These are phyloP conservation scores for Lasius fuliginosus DNA, from an alignment of 2,888 invertebrate genomes.

Conservation along the genomic window DNA sequence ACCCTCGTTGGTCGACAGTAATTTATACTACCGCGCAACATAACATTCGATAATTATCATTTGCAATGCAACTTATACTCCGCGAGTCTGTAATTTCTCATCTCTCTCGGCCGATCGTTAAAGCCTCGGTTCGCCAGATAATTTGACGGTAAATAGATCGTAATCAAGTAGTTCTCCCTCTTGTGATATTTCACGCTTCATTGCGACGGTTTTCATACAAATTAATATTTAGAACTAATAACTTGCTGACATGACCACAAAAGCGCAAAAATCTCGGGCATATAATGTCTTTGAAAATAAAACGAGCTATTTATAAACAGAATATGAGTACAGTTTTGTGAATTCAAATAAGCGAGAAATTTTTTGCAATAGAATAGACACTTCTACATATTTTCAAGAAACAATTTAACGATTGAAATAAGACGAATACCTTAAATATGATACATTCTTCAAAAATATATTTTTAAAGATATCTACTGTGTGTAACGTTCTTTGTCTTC, in stretches of 20 bases:
- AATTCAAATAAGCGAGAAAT: background rate
- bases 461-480: background rate
- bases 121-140: conserved; percentile 12
- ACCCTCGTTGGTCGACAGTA: conserved; percentile 37
- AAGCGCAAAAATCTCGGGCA: background rate
- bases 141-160: conserved; percentile 13
- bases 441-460: background rate
- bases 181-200: background rate
- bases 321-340: background rate
- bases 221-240: background rate
- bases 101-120: conserved; percentile 9
- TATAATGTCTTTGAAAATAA: background rate
- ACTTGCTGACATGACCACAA: background rate
- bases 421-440: background rate
- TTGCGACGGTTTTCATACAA: background rate
- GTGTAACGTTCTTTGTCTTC: background rate
- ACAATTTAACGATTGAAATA: background rate
- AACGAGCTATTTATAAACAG: background rate
- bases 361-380: background rate
- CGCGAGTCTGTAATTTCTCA: conserved; percentile 40
- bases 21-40: conserved; percentile 49
- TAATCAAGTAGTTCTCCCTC: background rate
- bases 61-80: conserved; percentile 23
- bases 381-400: background rate
- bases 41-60: conserved; percentile 57